phyloP scores from a whole-genome alignment of 2,888 invertebrate species.

The Malthinus flaveolus region DNA sequence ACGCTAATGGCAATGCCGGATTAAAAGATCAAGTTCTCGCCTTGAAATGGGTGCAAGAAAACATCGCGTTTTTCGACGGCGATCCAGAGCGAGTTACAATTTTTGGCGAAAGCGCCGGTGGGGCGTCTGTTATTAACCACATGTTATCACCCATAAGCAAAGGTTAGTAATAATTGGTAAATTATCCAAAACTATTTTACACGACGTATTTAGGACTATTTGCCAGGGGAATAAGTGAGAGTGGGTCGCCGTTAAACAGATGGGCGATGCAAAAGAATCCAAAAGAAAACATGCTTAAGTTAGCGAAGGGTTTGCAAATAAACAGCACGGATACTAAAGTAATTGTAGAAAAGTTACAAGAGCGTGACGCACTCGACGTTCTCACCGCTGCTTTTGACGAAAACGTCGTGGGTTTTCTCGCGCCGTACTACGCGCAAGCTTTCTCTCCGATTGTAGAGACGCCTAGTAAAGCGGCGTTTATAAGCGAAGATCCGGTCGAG shows the following conservation, averaged over 20 bases:
- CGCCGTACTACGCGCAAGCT: background rate
- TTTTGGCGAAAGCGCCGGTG: conserved; percentile 33
- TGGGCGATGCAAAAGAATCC: conserved; percentile 34
- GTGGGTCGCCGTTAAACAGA: conserved; percentile 35
- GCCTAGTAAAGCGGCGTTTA: conserved; percentile 2
- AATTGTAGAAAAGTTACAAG: conserved; percentile 32
- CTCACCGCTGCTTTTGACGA: conserved; percentile 2
- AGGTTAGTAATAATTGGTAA: background rate
- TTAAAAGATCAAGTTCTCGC: conserved; percentile 31
- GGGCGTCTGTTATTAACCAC: conserved; percentile 26
- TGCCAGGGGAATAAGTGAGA: conserved; percentile 37
- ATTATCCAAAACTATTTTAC: background rate
- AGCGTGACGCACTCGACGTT: conserved; percentile 11
- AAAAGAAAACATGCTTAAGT: conserved; percentile 17
- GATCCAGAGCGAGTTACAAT: conserved; percentile 29
- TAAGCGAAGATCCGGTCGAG: conserved; percentile 2
- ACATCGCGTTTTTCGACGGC: conserved; percentile 30
- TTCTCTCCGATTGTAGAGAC: conserved; percentile 5
- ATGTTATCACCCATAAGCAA: conserved; percentile 19
- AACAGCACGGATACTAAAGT: conserved; percentile 19
- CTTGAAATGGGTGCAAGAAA: conserved; percentile 25
- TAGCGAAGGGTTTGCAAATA: conserved; percentile 29
- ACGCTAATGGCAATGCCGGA: conserved; percentile 34
- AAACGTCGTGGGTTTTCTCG: background rate
- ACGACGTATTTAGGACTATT: conserved; percentile 34